phyloP scores from a whole-genome alignment of 1,140 invertebrate species.

The Lycorma delicatula region DNA sequence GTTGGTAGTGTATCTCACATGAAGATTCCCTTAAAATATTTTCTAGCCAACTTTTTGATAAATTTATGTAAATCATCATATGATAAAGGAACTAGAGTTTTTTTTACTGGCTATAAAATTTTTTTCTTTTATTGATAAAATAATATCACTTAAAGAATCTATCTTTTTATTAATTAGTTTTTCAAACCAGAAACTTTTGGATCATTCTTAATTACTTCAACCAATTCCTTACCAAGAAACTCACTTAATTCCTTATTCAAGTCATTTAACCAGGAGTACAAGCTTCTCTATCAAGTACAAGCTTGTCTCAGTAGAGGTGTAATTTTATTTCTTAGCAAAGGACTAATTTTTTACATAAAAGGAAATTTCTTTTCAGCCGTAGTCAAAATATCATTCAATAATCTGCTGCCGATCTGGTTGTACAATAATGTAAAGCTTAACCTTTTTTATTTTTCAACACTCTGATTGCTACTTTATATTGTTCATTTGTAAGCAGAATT shows the following conservation, averaged over 20 bases:
- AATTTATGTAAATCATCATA: not conserved
- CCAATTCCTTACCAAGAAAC: not conserved
- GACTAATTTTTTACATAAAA: not conserved
- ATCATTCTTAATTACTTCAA: not conserved
- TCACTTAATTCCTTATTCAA: no score
- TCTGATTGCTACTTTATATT: not conserved
- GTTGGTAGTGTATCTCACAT: not conserved
- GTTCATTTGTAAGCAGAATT: not conserved
- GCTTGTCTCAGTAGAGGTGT: not conserved
- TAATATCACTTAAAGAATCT: not conserved
- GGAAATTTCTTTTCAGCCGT: not conserved
- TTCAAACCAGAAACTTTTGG: not conserved
- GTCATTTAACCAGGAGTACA: not conserved
- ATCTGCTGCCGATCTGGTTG: not conserved
- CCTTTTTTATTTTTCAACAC: slow-evolving; percentile 8
- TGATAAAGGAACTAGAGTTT: not conserved
- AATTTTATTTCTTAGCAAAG: not conserved
- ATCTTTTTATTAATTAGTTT: slow-evolving; percentile 2
- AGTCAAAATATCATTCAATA: not conserved
- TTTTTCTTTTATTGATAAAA: no score
- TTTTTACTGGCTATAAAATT: not conserved
- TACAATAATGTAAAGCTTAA: not conserved
- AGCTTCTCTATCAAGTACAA: no score
- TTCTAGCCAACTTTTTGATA: not conserved
- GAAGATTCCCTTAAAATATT: slow-evolving; percentile 1